These are phyloP conservation scores for Hiodon tergisus DNA, from an alignment of 2,113 vertebrate species.

Conservation along the genomic window DNA sequence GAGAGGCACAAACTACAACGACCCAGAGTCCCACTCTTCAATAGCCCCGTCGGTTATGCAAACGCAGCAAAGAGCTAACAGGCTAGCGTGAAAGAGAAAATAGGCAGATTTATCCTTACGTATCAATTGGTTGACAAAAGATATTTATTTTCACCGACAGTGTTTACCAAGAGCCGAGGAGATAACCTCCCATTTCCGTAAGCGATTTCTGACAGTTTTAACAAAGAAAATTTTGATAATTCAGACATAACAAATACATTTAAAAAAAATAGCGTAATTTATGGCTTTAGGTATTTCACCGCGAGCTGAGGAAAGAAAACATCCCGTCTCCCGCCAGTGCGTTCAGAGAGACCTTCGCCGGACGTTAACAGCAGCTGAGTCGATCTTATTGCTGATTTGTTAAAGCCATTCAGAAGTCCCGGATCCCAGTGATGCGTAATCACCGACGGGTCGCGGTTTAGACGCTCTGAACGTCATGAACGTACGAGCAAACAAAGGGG, in stretches of 20 bases:
- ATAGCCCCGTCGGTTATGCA: no score
- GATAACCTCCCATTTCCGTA: background rate
- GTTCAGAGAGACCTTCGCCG: constrained; percentile 24
- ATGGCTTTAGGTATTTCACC: background rate
- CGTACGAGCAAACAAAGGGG: no score
- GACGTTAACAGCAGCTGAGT: constrained; percentile 3
- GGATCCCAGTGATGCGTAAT: constrained; percentile 18
- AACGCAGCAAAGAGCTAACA: background rate
- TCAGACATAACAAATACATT: no score
- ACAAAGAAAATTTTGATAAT: background rate
- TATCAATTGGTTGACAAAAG: background rate
- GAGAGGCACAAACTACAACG: constrained; percentile 9
- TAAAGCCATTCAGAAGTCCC: background rate
- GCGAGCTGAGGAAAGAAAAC: background rate
- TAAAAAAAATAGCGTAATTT: background rate
- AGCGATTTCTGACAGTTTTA: background rate
- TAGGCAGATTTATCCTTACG: background rate
- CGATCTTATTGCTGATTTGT: constrained; percentile 33
- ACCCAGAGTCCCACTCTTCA: no score
- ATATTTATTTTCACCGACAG: background rate
- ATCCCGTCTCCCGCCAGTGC: constrained; percentile 41
- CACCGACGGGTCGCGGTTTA: constrained; percentile 1
- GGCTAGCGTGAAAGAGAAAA: no score
- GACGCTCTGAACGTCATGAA: background rate
- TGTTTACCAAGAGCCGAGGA: constrained; percentile 16